Percentiles rank a stretch among this genome's conserved stretches.
Evolutionary conservation across 2,888 invertebrate species (phyloP).

Genomic region (Sepioteuthis lessoniana): DNA sequence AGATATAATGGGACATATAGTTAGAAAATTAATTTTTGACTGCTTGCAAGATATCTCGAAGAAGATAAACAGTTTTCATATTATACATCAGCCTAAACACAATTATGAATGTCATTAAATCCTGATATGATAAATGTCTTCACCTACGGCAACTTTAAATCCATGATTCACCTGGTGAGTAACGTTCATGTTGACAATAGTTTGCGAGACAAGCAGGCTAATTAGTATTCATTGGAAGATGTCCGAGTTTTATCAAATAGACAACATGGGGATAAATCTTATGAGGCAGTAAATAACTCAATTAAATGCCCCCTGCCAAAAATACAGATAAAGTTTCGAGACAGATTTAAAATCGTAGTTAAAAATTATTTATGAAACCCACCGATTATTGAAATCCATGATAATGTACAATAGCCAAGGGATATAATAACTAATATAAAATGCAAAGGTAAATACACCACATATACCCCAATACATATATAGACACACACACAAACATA

Average conservation of each 20-base stretch:
- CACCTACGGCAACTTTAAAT: too few species aligned
- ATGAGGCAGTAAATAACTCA: neutral
- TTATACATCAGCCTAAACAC: too few species aligned
- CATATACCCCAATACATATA: neutral
- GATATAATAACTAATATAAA: neutral
- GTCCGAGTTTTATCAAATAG: neutral
- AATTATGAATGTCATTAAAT: too few species aligned
- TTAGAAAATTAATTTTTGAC: too few species aligned
- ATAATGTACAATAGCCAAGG: neutral
- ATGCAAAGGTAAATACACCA: neutral
- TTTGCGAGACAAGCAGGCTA: neutral
- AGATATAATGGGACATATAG: too few species aligned
- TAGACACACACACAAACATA: too few species aligned
- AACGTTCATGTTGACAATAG: neutral
- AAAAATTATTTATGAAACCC: neutral
- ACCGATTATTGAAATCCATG: neutral
- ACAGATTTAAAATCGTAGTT: neutral
- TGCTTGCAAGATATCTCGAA: too few species aligned
- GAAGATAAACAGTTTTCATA: too few species aligned
- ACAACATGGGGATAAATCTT: neutral
- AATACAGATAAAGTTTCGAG: neutral
- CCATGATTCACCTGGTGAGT: neutral
- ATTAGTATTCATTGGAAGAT: neutral
- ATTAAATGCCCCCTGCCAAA: neutral
- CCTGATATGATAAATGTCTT: too few species aligned